Base-by-base conservation (phyloP, 2,797 vertebrate species). In the Bradypus variegatus region DNA sequence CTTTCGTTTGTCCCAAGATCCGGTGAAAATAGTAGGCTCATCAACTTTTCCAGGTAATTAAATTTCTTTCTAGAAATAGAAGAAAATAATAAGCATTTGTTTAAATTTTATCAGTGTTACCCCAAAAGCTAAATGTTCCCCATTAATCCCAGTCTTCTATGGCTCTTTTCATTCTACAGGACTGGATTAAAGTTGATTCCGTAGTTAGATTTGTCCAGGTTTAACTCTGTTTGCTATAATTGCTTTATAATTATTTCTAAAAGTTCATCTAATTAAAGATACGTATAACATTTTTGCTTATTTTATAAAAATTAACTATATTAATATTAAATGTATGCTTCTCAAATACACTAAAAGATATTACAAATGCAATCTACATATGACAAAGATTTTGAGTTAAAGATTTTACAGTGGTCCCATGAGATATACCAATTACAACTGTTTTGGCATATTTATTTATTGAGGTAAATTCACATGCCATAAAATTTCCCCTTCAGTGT, bases 11-110 rank as follows among this genome's bases (percentile, higher is more conserved):
- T 70, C 69, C 48, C 91, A 95, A 86, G 94, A 95, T n/a, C 0
- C n/a, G 1, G 14, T 95, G 93, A 97, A 97, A 97, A 95, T 95
- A 92, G 94, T 96, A 72, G 95, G 95, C 94, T 97, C 96, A 18
- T 6, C 92, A 38, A 0, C 67, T 89, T 94, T 94, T 93, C 95
- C 96, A 96, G 96, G 94, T 96, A 87, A 88, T 36, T 90, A 76
- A 45, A 82, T 83, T 86, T 89, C 69, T 25, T 70, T 2, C 60
- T 55, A 58, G 58, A 58, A 7, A 91, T 67, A 83, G 77, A 73
- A 88, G 62, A 67, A 81, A 88, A 16, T 80, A 86, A 58, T 65
- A 86, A 86, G 6, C 19, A 13, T 72, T 60, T 76, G 1, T 55
- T 84, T 88, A 84, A 29, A 72, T 91, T 33, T 79, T 77, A 53